phyloP scores from a whole-genome alignment of 2,888 invertebrate species.

The Drosophila mercatorum region DNA sequence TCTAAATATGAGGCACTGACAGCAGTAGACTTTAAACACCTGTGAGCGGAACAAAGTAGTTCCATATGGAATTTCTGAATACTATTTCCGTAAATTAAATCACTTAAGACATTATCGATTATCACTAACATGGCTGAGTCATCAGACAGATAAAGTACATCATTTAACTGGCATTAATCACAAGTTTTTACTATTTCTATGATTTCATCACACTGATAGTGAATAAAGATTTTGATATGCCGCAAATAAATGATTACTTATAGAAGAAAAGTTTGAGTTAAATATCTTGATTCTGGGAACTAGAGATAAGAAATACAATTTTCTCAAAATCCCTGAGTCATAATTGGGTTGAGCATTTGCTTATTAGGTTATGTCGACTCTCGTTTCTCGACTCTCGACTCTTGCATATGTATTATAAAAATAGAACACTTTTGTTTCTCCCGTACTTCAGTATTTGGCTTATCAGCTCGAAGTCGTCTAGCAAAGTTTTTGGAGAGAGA shows the following conservation, averaged over 20 bases:
- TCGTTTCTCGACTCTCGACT: background rate
- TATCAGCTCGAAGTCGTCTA: constrained; percentile 42
- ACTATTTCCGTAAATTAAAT: background rate
- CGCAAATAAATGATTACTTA: background rate
- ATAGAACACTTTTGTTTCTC: constrained; percentile 7
- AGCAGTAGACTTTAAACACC: no score
- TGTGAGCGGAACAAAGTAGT: no score
- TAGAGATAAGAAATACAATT: no score
- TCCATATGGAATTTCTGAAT: no score
- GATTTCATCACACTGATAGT: constrained; percentile 27
- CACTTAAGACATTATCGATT: background rate
- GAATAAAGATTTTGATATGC: background rate
- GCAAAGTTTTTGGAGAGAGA: constrained; percentile 20
- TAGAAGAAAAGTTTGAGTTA: background rate
- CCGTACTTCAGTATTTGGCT: constrained; percentile 25
- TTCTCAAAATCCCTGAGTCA: background rate
- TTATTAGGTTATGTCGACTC: constrained; percentile 11
- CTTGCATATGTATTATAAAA: constrained; percentile 1
- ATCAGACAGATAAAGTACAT: constrained; percentile 15
- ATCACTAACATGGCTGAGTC: constrained; percentile 22
- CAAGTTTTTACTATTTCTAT: background rate
- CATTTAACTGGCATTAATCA: constrained; percentile 1
- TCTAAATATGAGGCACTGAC: no score
- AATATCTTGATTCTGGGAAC: background rate
- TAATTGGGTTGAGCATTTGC: background rate